Base-by-base conservation (phyloP, 2,888 invertebrate genomes). In the Agrilus cyanescens region DNA sequence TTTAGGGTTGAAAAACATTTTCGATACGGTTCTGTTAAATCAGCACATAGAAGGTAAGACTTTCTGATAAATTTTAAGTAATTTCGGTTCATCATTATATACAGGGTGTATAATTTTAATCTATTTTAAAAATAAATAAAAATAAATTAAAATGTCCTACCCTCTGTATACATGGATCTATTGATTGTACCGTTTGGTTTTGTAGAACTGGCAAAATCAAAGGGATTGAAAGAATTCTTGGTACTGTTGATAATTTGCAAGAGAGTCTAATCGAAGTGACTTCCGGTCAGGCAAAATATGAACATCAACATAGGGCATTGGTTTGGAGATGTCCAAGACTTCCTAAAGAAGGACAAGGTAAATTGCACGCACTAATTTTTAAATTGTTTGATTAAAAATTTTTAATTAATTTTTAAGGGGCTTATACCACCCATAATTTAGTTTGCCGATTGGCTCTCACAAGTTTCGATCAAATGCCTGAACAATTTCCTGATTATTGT, bases 1-100 rank as follows among this genome's bases (percentile, higher is more conserved):
- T 98, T 98, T 72, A 79, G 98, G 47, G 94, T 95, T 35, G 98
- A 99, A 68, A 95, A 95, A 62, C 90, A 96, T 67, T 97, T 97
- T 68, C 80, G 94, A 60, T 94, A 94, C 65, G 95, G 95, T 12
- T 93, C 94, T n/a, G 87, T 95, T 20, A 94, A 96, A 68, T 91
- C 94, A 0, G 86, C 93, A 13, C 87, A 88, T 67, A 74, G 82
- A 55, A 68, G 74, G 73, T 73, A 57, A 50, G 43, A 38, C 8
- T 38, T 10, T 12, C 8, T 2, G n/a, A 4, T 34, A 20, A 13
- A 4, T 7, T 12, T 20, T 16, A 13, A 15, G 5, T 25, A 37
- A 12, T 33, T 38, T 31, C 8, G 7, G 33, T 14, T 12, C 18
- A n/a, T n/a, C n/a, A n/a, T n/a, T n/a, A n/a, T n/a, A n/a, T n/a